Evolutionary conservation across 2,113 vertebrate species (phyloP).

Genomic region (human (Homo sapiens)): DNA sequence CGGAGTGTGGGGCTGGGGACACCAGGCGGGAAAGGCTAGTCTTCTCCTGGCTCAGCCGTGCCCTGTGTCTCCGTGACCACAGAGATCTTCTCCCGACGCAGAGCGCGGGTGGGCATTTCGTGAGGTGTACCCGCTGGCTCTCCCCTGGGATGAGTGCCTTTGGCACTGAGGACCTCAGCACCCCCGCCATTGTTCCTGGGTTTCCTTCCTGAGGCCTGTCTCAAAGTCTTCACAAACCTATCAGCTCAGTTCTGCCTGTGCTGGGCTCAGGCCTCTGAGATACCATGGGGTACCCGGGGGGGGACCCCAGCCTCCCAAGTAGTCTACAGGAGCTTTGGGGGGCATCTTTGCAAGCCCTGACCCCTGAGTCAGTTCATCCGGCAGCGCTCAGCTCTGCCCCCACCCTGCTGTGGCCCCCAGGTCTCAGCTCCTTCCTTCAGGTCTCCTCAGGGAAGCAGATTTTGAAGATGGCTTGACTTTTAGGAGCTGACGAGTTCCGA

Average conservation of each 20-base stretch:
- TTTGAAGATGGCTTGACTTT: neutral
- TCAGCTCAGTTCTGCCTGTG: neutral
- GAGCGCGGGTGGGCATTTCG: accelerated
- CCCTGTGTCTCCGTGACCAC: neutral
- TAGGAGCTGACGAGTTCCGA: neutral
- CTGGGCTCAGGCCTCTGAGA: neutral
- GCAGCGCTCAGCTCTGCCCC: neutral
- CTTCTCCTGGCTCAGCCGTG: accelerated
- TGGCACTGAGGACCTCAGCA: neutral
- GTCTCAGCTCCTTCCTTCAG: neutral
- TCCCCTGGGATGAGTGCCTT: neutral
- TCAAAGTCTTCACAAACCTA: neutral
- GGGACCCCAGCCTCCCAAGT: no score
- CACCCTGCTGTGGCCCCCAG: neutral
- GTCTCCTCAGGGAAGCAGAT: neutral
- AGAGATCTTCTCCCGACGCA: accelerated
- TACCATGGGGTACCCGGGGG: no score
- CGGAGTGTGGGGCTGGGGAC: no score
- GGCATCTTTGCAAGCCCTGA: neutral
- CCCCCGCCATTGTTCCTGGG: no score
- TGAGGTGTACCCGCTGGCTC: accelerated
- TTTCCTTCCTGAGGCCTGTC: neutral
- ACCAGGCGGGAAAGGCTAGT: accelerated
- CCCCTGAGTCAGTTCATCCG: accelerated
- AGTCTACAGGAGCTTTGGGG: neutral